These are phyloP conservation scores for Pogonophryne albipinna DNA, from an alignment of 2,797 vertebrate species.

Conservation along the genomic window DNA sequence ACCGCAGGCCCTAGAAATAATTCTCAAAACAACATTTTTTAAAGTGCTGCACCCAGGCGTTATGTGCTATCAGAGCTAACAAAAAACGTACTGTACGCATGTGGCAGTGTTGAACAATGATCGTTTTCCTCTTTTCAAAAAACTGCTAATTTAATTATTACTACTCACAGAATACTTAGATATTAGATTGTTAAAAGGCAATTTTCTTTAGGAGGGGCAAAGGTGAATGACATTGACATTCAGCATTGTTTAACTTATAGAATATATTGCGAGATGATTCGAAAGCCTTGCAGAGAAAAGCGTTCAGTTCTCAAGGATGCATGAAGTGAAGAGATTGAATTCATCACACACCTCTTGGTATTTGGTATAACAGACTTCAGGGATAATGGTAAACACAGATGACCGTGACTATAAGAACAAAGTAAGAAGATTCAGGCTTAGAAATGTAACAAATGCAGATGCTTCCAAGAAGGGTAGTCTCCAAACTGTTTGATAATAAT, in stretches of 20 bases:
- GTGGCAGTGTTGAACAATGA: not conserved
- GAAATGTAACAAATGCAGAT: not conserved
- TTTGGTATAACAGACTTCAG: not conserved
- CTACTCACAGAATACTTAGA: not conserved
- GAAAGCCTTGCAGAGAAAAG: too few relatives aligned
- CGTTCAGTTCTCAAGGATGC: too few relatives aligned
- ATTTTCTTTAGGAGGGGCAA: too few relatives aligned
- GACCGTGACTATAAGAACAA: too few relatives aligned
- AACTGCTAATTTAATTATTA: not conserved
- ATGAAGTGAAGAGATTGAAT: too few relatives aligned
- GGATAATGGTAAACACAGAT: not conserved
- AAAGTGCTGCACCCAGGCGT: not conserved
- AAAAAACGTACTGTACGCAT: too few relatives aligned
- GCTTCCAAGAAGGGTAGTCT: too few relatives aligned
- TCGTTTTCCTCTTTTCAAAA: not conserved
- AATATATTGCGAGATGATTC: too few relatives aligned
- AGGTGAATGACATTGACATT: too few relatives aligned
- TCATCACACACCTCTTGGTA: too few relatives aligned
- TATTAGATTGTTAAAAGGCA: not conserved
- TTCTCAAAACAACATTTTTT: not conserved
- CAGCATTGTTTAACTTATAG: too few relatives aligned
- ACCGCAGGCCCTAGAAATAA: not conserved
- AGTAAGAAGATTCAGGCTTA: not conserved
- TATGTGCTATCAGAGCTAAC: not conserved
- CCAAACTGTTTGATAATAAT: not conserved